Evolutionary conservation across 2,888 invertebrate genomes (phyloP), one percentile per base, ranked within the genome.

Genomic region (Philonicus albiceps): DNA sequence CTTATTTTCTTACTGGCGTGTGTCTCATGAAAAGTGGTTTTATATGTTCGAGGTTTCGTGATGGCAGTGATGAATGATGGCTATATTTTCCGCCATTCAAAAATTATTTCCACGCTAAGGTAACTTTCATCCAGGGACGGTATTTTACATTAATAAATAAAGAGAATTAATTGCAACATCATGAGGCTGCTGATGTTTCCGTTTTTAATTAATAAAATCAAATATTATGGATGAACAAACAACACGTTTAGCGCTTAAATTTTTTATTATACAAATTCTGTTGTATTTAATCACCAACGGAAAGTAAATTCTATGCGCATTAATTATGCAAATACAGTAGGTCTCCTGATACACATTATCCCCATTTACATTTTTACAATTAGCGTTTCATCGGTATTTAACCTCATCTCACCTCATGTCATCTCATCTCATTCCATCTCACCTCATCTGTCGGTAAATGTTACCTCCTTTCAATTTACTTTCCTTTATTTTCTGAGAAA

Each of bases 21-120:
- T 53, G 53, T 30, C 53, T 27, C n/a, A 30, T 80, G 53, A 55
- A 53, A 53, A 80, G 30, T 53, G 27, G 31, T 5, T 22, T 19
- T 13, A 49, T 53, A 80, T 53, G 53, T 31, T 80, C 53, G 53
- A n/a, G 80, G 80, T 80, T 80, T 80, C 53, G 40, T 43, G 76
- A n/a, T 76, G 76, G 53, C 80, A 80, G 31, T 80, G 53, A 80
- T 53, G 53, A n/a, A n/a, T n/a, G 80, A 80, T 80, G 49, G 80
- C n/a, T 16, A 8, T 6, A 80, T 19, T 80, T 31, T 53, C n/a
- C 30, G 53, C 31, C 53, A 19, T 40, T 80, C 78, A 43, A 49
- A 49, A 34, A 31, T 75, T 75, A 8, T 34, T 19, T 37, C n/a
- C 8, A 37, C 31, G 8, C 8, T 19, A 75, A 34, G 27, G 34